Percentiles rank a stretch among this genome's conserved stretches.
These are phyloP conservation scores for Parauchenoglanis punctatus DNA, from an alignment of 2,797 vertebrate species.

Conservation along the genomic window DNA sequence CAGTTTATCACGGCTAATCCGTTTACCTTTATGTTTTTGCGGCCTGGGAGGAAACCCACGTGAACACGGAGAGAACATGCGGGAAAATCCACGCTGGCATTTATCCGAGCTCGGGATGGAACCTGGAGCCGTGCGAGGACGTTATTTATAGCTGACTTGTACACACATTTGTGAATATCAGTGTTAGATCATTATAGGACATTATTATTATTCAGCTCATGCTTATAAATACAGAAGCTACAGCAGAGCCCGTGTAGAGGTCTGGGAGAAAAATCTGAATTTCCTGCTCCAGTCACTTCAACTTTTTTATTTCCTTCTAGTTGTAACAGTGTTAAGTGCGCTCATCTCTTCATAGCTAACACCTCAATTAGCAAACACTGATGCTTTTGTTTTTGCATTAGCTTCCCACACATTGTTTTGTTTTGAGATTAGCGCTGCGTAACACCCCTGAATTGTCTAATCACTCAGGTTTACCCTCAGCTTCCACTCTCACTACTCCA, in stretches of 20 bases:
- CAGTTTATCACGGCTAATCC: background rate
- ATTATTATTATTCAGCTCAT: background rate
- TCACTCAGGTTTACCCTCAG: background rate
- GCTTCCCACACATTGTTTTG: background rate
- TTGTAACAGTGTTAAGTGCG: background rate
- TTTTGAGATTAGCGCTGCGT: background rate
- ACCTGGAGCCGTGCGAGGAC: background rate
- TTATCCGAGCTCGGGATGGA: background rate
- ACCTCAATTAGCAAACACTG: background rate
- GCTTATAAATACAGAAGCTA: background rate
- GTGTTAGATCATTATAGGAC: background rate
- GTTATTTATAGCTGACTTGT: background rate
- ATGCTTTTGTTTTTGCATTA: background rate
- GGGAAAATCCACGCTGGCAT: background rate
- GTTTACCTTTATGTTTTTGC: background rate
- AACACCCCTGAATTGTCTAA: background rate
- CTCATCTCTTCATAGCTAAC: background rate
- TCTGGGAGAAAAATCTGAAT: background rate
- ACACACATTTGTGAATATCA: background rate
- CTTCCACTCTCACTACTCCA: slow-evolving; percentile 6
- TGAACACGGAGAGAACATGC: background rate
- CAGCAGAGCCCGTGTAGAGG: background rate
- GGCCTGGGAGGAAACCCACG: background rate
- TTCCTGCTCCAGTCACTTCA: background rate
- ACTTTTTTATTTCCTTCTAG: background rate